phyloP scores from a whole-genome alignment of 2,888 invertebrate genomes.

The Hemistola chrysoprasaria region DNA sequence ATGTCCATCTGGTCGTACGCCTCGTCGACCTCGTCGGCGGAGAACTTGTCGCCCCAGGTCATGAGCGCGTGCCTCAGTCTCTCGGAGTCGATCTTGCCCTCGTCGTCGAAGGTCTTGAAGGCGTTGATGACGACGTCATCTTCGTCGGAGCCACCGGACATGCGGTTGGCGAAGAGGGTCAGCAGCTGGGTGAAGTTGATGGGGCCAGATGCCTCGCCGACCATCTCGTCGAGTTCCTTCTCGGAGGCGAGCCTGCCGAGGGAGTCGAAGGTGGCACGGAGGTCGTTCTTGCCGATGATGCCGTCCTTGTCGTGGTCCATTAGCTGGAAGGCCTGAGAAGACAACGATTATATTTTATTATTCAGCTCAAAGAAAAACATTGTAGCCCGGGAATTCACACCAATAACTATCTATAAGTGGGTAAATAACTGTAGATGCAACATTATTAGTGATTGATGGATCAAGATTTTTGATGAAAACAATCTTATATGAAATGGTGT shows the following conservation, averaged over 20 bases:
- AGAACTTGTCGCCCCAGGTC: slow-evolving; percentile 97
- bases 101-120: slow-evolving; percentile 95
- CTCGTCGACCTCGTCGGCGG: slow-evolving; percentile 93
- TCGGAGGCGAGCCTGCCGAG: slow-evolving; percentile 94
- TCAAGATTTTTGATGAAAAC: no score
- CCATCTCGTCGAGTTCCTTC: slow-evolving; percentile 95
- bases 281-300: slow-evolving; percentile 93
- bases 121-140: slow-evolving; percentile 96
- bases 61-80: slow-evolving; percentile 94
- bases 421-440: no score
- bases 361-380: no score
- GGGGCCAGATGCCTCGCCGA: slow-evolving; percentile 93
- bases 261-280: slow-evolving; percentile 95
- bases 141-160: slow-evolving; percentile 95
- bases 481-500: no score
- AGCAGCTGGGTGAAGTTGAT: slow-evolving; percentile 97
- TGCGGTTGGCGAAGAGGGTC: slow-evolving; percentile 94
- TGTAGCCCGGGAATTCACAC: no score
- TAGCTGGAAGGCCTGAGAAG: slow-evolving; percentile 92
- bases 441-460: no score
- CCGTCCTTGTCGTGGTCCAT: slow-evolving; percentile 98
- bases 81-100: slow-evolving; percentile 94
- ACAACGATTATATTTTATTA: background rate
- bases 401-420: no score
- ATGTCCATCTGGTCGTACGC: slow-evolving; percentile 96